A percentile compares a stretch with the other conserved stretches of the same genome.
phyloP scores from a whole-genome alignment of 2,888 invertebrate species.

The Rapana venosa region DNA sequence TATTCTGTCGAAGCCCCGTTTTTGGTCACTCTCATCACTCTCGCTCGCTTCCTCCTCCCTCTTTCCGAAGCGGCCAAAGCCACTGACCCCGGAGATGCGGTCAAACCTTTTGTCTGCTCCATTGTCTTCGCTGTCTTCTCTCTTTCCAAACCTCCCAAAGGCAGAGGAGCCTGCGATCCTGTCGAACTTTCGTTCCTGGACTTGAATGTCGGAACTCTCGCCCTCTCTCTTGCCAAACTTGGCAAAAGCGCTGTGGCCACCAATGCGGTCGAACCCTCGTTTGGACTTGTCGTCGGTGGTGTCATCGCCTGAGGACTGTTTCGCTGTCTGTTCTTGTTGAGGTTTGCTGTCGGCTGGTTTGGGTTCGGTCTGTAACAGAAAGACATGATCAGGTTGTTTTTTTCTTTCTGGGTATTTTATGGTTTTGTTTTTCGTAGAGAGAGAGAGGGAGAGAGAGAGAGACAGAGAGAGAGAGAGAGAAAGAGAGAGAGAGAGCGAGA shows the following conservation, averaged over 20 bases:
- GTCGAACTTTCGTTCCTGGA: conserved; percentile 29
- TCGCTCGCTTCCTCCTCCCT: not conserved
- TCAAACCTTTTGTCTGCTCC: conserved; percentile 15
- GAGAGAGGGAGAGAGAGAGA: no score
- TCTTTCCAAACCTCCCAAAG: conserved; percentile 35
- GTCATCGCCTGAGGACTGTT: not conserved
- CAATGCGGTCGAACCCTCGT: conserved; percentile 35
- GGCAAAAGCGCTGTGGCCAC: conserved; percentile 29
- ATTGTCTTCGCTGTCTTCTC: not conserved
- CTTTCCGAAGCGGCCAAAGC: conserved; percentile 28
- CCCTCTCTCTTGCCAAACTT: conserved; percentile 37
- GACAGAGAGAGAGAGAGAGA: no score
- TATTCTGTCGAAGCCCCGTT: conserved; percentile 32
- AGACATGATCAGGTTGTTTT: not conserved
- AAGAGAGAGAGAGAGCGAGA: not conserved
- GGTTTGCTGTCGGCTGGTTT: not conserved
- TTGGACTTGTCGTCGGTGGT: not conserved
- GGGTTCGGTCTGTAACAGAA: not conserved
- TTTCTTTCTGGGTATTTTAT: not conserved
- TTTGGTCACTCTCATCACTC: not conserved
- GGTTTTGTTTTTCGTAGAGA: no score
- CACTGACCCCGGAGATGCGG: conserved; percentile 23
- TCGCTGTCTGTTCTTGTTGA: not conserved
- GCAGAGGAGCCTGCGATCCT: conserved; percentile 12
- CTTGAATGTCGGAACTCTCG: not conserved